A percentile compares a stretch with the other conserved stretches of the same genome.
Conservation (phyloP, 2,113 vertebrate species). For the Larimichthys crocea region DNA sequence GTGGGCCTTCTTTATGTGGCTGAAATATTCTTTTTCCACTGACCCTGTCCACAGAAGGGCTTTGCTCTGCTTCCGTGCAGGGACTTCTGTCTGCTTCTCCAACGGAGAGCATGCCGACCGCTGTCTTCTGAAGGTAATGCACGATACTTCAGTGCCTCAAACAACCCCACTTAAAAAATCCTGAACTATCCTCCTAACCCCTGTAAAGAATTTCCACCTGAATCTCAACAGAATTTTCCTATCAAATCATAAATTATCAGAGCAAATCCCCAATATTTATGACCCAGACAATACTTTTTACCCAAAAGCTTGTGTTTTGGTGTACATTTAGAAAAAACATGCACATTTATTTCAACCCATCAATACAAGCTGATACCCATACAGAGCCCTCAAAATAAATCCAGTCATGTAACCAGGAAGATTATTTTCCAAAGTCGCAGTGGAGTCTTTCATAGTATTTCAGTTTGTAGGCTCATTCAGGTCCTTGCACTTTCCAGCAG, state of each 20-base stretch:
- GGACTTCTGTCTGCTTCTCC: no score
- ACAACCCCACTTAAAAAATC: no score
- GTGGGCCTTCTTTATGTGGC: no score
- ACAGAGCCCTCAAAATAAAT: conserved; percentile 6
- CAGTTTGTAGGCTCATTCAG: conserved; percentile 23
- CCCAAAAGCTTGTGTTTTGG: not conserved
- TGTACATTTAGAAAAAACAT: conserved; percentile 24
- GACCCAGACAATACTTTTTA: not conserved
- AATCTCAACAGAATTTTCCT: not conserved
- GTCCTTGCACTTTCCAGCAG: conserved; percentile 49
- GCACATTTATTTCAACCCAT: conserved; percentile 62
- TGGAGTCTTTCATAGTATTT: conserved; percentile 30
- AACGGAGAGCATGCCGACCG: no score
- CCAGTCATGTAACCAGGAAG: not conserved
- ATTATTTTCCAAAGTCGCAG: conserved; percentile 19
- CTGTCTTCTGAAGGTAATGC: no score
- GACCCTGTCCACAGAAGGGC: no score
- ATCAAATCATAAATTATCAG: not conserved
- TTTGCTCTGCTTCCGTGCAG: no score
- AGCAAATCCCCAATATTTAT: not conserved
- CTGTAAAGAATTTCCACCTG: not conserved
- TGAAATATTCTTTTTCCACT: no score
- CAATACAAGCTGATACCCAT: conserved; percentile 37
- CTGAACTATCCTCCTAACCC: no score
- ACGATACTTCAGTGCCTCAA: no score